Evolutionary conservation across 2,113 vertebrate genomes (phyloP).

Genomic region (Microtus oregoni): DNA sequence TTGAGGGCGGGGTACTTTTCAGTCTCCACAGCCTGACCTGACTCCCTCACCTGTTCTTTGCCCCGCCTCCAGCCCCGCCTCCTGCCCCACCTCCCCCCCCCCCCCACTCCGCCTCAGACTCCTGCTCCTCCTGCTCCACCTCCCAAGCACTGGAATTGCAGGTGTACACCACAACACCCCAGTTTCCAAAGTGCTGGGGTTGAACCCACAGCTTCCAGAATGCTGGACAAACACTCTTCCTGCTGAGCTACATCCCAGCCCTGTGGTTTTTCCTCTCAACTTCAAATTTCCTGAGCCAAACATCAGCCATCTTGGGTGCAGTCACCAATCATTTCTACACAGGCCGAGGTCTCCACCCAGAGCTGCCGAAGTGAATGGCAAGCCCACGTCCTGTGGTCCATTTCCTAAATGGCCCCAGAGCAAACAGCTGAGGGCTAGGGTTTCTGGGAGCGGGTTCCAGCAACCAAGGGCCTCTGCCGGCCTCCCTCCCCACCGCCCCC

Average conservation of each 20-base stretch:
- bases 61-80: neutral
- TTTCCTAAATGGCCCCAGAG: neutral
- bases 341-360: neutral
- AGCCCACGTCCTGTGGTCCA: neutral
- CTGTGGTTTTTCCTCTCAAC: neutral
- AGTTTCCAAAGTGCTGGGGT: neutral
- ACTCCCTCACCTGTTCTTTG: neutral
- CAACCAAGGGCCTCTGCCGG: neutral
- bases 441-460: neutral
- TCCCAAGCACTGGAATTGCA: neutral
- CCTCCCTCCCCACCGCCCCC: too few species aligned
- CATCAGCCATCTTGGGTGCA: neutral
- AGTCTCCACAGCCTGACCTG: neutral
- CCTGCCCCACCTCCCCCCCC: too few species aligned
- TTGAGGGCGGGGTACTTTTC: too few species aligned
- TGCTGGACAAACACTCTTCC: neutral
- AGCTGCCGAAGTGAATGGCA: neutral
- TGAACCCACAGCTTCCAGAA: neutral
- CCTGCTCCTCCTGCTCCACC: too few species aligned
- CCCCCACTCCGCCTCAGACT: too few species aligned
- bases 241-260: neutral
- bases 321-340: neutral
- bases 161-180: too few species aligned
- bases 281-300: neutral
- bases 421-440: neutral